Evolutionary conservation across 2,113 vertebrate genomes (phyloP).

Genomic region (Eonycteris spelaea): DNA sequence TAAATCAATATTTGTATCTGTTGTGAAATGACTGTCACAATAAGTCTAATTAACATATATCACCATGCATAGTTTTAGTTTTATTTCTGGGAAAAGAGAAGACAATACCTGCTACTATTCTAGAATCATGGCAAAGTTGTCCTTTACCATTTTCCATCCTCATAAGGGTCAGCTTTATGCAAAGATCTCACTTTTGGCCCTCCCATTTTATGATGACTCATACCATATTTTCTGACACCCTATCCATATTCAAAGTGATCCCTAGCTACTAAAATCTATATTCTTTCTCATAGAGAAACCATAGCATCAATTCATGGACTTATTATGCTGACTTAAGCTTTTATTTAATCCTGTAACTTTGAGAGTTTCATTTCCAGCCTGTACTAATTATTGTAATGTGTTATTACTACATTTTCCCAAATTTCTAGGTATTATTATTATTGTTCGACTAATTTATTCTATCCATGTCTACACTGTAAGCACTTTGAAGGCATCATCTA

Average conservation of each 20-base stretch:
- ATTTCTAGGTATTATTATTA: constrained; percentile 35
- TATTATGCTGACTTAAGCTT: constrained; percentile 25
- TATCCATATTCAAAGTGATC: background rate
- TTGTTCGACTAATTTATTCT: constrained; percentile 35
- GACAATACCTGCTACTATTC: background rate
- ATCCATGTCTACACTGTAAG: background rate
- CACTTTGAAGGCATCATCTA: constrained; percentile 14
- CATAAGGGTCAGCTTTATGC: background rate
- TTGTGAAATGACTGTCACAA: background rate
- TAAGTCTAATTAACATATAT: background rate
- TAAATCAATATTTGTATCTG: background rate
- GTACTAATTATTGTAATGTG: constrained; percentile 36
- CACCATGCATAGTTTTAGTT: background rate
- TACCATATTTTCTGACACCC: background rate
- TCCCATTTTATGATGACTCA: constrained; percentile 9
- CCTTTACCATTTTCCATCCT: background rate
- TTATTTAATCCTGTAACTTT: constrained; percentile 34
- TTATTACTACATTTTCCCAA: background rate
- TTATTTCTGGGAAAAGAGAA: background rate
- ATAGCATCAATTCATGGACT: background rate
- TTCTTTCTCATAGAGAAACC: background rate
- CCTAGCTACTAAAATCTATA: background rate
- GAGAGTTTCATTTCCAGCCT: constrained; percentile 41
- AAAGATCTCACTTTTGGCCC: constrained; percentile 11
- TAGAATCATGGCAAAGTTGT: background rate